These are phyloP conservation scores for Xenopus laevis DNA, from an alignment of 2,113 vertebrate genomes.

Conservation along the genomic window DNA sequence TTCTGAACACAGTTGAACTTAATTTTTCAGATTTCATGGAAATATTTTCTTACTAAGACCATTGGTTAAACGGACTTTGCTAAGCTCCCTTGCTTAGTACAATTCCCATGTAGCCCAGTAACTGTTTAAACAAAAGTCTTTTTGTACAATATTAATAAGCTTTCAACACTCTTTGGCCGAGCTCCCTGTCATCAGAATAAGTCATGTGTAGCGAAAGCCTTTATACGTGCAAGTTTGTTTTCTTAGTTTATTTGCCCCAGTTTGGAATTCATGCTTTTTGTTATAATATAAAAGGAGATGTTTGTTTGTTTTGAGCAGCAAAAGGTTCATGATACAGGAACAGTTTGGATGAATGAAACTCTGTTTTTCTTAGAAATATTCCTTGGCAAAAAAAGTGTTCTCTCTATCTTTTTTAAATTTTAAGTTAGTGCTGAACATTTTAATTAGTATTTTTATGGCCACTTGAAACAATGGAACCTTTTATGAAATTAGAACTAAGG, in stretches of 20 bases:
- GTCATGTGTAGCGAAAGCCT: constrained; percentile 70
- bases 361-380: constrained; percentile 60
- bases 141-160: constrained; percentile 74
- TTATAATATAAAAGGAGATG: constrained; percentile 71
- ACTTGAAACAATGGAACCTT: constrained; percentile 4
- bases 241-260: constrained; percentile 63
- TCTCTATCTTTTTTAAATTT: constrained; percentile 46
- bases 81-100: constrained; percentile 58
- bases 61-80: constrained; percentile 11
- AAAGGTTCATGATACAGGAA: constrained; percentile 63
- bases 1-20: neutral
- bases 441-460: neutral
- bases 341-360: constrained; percentile 59
- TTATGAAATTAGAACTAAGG: neutral
- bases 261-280: constrained; percentile 65
- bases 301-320: constrained; percentile 70
- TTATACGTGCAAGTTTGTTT: constrained; percentile 70
- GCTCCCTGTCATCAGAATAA: constrained; percentile 66
- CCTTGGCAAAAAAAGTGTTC: constrained; percentile 60
- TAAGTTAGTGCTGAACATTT: neutral
- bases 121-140: constrained; percentile 74
- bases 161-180: constrained; percentile 62
- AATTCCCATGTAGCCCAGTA: constrained; percentile 65
- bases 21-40: no score
- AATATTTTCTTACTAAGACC: no score